Base-by-base conservation (phyloP, 2,888 invertebrate species). In the Mythimna vitellina region DNA sequence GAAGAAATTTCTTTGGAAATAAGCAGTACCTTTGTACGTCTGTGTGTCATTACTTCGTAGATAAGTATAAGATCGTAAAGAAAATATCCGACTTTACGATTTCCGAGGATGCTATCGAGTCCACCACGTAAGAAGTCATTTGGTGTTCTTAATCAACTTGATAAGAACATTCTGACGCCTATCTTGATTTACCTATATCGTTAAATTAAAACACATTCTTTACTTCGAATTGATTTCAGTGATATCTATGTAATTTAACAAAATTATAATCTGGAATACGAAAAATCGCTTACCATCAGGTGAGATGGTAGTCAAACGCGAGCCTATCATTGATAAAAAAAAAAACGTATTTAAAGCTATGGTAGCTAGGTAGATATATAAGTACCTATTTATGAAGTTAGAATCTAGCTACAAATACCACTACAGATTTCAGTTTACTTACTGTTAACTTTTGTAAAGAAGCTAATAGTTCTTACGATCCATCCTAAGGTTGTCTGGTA, bases 181-280 rank as follows among this genome's bases (percentile, higher is more conserved):
- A 73, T 67, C 54, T 64, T 68, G 67, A 78, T 78, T 67, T 49
- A 73, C 54, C 1, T 56, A 10, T 38, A 64, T 78, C 62, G 63
- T 63, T 78, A 63, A 42, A 58, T 58, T 60, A 46, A 60, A 62
- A 46, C 22, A 14, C 29, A 29, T 63, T 49, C 7, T 49, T 53
- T 63, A 73, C 20, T 51, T 49, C 22, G 7, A 62, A 63, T 54
- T 46, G n/a, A 22, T 67, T 54, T n/a, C 29, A 38, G 17, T 29
- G 46, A 57, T 73, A 65, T 66, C 62, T 56, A 22, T n/a, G 20
- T 56, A 5, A 69, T 56, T 51, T 25, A 76, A 68, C 61, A 76
- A 63, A 14, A 29, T 3, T 51, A 29, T 3, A 46, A 20, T 76
- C 20, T 8, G 20, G n/a, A 38, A 49, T 46, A 46, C 46, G 46